A percentile compares a stretch with the other conserved stretches of the same genome.
These are phyloP conservation scores for Meteorus colon DNA, from an alignment of 2,888 invertebrate genomes.

Conservation along the genomic window DNA sequence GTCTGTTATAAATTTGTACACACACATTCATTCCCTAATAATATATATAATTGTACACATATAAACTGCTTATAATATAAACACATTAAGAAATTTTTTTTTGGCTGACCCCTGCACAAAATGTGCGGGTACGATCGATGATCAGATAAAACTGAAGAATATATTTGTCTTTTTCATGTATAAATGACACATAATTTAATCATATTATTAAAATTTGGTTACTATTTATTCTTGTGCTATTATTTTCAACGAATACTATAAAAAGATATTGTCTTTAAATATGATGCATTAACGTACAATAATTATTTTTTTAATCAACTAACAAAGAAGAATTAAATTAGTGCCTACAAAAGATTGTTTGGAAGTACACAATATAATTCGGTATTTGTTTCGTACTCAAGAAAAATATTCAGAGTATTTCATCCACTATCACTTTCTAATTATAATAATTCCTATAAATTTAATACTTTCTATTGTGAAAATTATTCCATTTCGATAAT, in stretches of 20 bases:
- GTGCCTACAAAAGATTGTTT: constrained; percentile 27
- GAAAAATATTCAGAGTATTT: constrained; percentile 43
- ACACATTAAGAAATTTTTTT: too few species aligned
- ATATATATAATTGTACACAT: neutral
- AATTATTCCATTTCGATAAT: neutral
- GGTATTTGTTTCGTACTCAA: constrained; percentile 41
- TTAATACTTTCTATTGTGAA: constrained; percentile 14
- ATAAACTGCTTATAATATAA: neutral
- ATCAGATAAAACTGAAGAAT: neutral
- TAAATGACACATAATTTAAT: neutral
- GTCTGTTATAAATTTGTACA: constrained; percentile 33
- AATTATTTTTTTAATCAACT: constrained; percentile 43
- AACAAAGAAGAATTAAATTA: constrained; percentile 43
- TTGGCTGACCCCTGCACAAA: too few species aligned
- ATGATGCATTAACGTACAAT: constrained; percentile 48
- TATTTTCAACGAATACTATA: constrained; percentile 47
- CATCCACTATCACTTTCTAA: constrained; percentile 48
- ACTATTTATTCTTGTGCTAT: constrained; percentile 27
- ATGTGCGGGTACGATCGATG: constrained; percentile 6
- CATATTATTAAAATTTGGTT: constrained; percentile 5
- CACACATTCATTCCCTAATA: neutral
- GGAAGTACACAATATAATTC: constrained; percentile 47
- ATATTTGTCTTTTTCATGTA: neutral
- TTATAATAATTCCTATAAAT: constrained; percentile 14
- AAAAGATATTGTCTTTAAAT: constrained; percentile 52